Evolutionary conservation across 2,113 vertebrate genomes (phyloP).

Genomic region (Paramormyrops kingsleyae): DNA sequence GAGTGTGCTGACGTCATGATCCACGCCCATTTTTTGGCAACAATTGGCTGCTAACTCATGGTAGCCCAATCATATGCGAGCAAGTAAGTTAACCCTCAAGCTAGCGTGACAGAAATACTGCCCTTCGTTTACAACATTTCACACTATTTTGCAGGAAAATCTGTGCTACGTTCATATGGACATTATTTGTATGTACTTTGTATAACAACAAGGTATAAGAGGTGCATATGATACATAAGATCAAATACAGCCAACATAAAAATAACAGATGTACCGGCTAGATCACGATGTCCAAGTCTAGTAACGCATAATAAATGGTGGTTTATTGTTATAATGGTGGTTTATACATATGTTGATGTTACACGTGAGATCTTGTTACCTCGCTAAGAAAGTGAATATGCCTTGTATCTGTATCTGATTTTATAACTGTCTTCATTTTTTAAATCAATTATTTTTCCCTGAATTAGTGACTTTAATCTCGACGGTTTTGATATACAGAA

Average conservation of each 20-base stretch:
- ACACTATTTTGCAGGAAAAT: background rate
- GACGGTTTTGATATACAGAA: background rate
- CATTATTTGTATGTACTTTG: background rate
- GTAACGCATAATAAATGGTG: background rate
- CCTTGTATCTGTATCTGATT: background rate
- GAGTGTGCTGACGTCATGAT: conserved; percentile 39
- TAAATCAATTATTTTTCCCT: background rate
- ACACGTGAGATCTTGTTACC: background rate
- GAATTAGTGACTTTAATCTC: background rate
- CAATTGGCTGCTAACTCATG: conserved; percentile 1
- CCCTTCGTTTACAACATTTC: background rate
- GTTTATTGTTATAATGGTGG: background rate
- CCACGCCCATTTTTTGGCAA: background rate
- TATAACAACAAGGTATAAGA: background rate
- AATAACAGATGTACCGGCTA: background rate
- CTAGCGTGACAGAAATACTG: background rate
- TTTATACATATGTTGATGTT: background rate
- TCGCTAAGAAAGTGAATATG: background rate
- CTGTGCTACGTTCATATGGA: background rate
- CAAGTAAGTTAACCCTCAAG: background rate
- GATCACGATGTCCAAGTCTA: background rate
- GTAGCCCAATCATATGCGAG: background rate
- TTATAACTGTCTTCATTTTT: background rate
- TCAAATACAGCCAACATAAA: background rate
- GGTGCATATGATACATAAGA: background rate